phyloP scores from a whole-genome alignment of 2,888 invertebrate genomes.

The Coelopa pilipes region DNA sequence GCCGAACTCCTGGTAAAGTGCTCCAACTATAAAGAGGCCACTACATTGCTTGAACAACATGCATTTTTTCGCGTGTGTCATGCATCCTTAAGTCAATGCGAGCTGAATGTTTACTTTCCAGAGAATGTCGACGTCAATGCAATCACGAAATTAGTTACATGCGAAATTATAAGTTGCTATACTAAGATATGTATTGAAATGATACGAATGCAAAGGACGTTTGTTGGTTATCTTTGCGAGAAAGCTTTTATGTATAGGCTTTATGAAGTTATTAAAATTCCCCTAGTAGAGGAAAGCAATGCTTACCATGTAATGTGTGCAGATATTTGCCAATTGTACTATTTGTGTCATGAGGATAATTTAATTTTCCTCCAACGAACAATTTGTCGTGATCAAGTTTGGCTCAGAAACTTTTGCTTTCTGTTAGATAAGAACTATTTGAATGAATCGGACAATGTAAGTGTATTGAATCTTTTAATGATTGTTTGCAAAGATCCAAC shows the following conservation, averaged over 20 bases:
- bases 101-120: constrained; percentile 43
- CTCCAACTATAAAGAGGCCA: constrained; percentile 35
- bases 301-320: constrained; percentile 52
- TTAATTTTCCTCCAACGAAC: constrained; percentile 54
- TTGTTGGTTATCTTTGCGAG: constrained; percentile 48
- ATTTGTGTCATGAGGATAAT: constrained; percentile 51
- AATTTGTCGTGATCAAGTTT: constrained; percentile 57
- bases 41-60: constrained; percentile 47
- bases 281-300: constrained; percentile 29
- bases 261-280: constrained; percentile 54
- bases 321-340: constrained; percentile 59
- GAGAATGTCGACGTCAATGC: constrained; percentile 34
- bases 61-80: constrained; percentile 45
- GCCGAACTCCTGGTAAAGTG: constrained; percentile 50
- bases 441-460: constrained; percentile 29
- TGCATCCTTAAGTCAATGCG: constrained; percentile 39
- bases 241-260: constrained; percentile 52
- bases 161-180: constrained; percentile 54
- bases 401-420: constrained; percentile 46
- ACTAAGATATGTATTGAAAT: constrained; percentile 51
- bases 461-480: constrained; percentile 52
- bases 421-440: constrained; percentile 41
- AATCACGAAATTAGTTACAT: constrained; percentile 44
- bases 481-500: constrained; percentile 54
- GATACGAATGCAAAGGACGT: constrained; percentile 46